Evolutionary conservation across 2,888 invertebrate genomes (phyloP), one percentile per base, ranked within the genome.

Genomic region (Diloba caeruleocephala): DNA sequence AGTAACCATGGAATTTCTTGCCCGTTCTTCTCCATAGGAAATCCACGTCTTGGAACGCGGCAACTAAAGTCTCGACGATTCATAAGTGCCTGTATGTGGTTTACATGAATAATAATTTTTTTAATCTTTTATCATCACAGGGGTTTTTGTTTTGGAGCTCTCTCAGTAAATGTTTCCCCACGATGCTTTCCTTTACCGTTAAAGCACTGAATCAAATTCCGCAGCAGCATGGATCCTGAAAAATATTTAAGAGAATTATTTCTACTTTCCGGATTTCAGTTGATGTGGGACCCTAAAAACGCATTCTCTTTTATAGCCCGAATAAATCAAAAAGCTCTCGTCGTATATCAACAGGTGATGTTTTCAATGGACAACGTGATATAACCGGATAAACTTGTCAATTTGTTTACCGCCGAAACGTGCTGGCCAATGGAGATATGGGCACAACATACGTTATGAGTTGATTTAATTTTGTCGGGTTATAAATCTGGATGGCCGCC

Each of bases 391-490:
- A 84, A 81, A 81, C 82, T 81, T 78, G 80, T 79, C 84, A 85
- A 84, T 86, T 80, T 82, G 80, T 78, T 77, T 71, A 61, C 68
- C 63, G 74, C 76, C 69, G 77, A 84, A 80, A 80, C 74, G 79
- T 74, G 81, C 78, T 75, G 81, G 78, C 65, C 70, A 68, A 74
- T 74, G 70, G 73, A 68, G 71, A 75, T 75, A 74, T 63, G 72
- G 70, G 43, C 73, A 70, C 76, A 65, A 74, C 71, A 78, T 79
- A 77, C 74, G 79, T 84, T 84, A 79, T 71, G 81, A 69, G 84
- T 81, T 80, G 76, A 83, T 85, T 85, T 76, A 74, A 87, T 85
- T 88, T 87, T 78, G 87, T 78, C 80, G 83, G 81, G 77, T 86
- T 85, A 84, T 87, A 87, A 84, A 87, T 88, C 85, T 79, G 58